These are phyloP conservation scores for Tenodera sinensis DNA, from an alignment of 2,888 invertebrate genomes.

Conservation along the genomic window DNA sequence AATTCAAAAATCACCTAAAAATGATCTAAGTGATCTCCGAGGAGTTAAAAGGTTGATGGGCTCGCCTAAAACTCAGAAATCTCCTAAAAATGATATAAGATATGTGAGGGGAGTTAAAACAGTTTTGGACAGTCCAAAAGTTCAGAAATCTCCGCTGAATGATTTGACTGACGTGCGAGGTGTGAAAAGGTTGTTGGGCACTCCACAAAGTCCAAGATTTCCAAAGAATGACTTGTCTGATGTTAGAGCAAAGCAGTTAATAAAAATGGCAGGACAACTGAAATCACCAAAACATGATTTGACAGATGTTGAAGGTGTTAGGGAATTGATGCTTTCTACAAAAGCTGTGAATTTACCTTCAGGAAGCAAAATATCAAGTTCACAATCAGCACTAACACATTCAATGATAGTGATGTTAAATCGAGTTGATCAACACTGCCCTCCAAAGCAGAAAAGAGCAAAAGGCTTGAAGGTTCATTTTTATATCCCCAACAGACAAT, in stretches of 20 bases:
- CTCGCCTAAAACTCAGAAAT: constrained; percentile 25
- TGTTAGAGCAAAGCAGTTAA: no score
- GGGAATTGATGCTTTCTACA: constrained; percentile 37
- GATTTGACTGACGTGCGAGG: constrained; percentile 46
- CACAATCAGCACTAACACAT: no score
- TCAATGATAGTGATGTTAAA: no score
- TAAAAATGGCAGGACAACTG: no score
- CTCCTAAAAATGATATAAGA: constrained; percentile 37
- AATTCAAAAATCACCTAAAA: constrained; percentile 41
- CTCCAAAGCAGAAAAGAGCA: not conserved
- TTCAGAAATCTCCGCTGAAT: constrained; percentile 43
- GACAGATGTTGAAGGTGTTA: constrained; percentile 46
- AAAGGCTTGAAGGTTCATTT: not conserved
- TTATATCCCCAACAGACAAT: not conserved
- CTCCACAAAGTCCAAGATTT: constrained; percentile 22
- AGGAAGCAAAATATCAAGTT: no score
- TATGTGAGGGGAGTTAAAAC: constrained; percentile 36
- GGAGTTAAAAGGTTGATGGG: constrained; percentile 45
- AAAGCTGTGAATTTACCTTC: no score
- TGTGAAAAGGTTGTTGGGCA: constrained; percentile 43
- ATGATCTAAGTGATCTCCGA: constrained; percentile 45
- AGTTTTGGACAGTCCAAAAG: constrained; percentile 46
- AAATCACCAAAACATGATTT: no score
- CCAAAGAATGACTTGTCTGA: constrained; percentile 44
- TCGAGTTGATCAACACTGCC: no score